A percentile compares a stretch with the other conserved stretches of the same genome.
These are phyloP conservation scores for Lithophane socia DNA, from an alignment of 2,888 invertebrate genomes.

Conservation along the genomic window DNA sequence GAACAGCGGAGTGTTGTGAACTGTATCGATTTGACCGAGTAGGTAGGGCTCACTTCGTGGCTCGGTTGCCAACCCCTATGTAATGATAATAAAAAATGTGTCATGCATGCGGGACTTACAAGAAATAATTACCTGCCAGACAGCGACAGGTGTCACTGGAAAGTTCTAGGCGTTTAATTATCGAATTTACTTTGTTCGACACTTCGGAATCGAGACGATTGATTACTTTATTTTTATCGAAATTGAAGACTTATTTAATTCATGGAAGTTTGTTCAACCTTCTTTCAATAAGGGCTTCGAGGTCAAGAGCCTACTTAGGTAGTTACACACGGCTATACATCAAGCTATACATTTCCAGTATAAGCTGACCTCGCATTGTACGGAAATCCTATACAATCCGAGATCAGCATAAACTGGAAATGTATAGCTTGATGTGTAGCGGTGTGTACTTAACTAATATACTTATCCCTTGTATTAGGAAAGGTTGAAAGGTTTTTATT, in stretches of 20 bases:
- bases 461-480: neutral
- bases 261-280: slow-evolving; percentile 12
- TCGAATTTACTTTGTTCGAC: slow-evolving; percentile 6
- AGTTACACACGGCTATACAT: too few species aligned
- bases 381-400: too few species aligned
- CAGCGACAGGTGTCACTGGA: slow-evolving; percentile 17
- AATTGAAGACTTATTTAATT: slow-evolving; percentile 2
- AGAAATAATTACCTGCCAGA: slow-evolving; percentile 15
- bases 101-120: slow-evolving; percentile 54
- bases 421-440: too few species aligned
- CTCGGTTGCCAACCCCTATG: slow-evolving; percentile 56
- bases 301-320: neutral
- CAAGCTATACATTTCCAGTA: too few species aligned
- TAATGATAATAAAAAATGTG: slow-evolving; percentile 40
- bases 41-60: slow-evolving; percentile 26
- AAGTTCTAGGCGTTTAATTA: slow-evolving; percentile 12
- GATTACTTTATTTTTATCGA: neutral
- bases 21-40: slow-evolving; percentile 59
- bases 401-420: too few species aligned
- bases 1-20: slow-evolving; percentile 29
- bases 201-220: neutral
- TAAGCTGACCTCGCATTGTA: too few species aligned
- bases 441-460: neutral
- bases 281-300: slow-evolving; percentile 3
- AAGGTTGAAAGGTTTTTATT: neutral